phyloP scores from a whole-genome alignment of 2,888 invertebrate species.

The Cosmorhoe ocellata region DNA sequence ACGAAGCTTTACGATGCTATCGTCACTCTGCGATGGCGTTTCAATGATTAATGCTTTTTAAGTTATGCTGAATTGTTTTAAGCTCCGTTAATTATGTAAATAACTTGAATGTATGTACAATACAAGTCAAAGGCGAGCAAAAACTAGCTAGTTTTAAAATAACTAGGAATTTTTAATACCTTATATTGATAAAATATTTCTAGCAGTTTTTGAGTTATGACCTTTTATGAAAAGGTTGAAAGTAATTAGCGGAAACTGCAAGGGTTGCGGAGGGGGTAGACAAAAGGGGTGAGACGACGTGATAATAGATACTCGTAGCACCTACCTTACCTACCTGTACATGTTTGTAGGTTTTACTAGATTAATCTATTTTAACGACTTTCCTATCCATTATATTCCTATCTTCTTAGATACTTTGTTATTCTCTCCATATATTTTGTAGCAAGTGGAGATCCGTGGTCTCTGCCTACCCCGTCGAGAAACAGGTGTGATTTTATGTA shows the following conservation, averaged over 20 bases:
- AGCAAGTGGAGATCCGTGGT: too few relatives aligned
- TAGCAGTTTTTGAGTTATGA: constrained; percentile 37
- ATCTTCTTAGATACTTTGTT: too few relatives aligned
- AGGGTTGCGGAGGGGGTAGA: constrained; percentile 34
- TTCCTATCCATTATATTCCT: too few relatives aligned
- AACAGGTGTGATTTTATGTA: too few relatives aligned
- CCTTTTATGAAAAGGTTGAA: constrained; percentile 31
- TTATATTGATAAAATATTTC: constrained; percentile 5
- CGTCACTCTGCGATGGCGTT: constrained; percentile 26
- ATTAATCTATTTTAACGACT: too few relatives aligned
- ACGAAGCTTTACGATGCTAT: constrained; percentile 34
- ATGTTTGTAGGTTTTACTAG: too few relatives aligned
- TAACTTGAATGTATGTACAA: too few relatives aligned
- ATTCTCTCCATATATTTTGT: too few relatives aligned
- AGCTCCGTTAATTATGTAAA: neutral
- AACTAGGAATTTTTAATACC: too few relatives aligned
- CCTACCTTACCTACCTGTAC: neutral
- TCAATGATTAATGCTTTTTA: constrained; percentile 34
- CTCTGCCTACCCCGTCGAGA: too few relatives aligned
- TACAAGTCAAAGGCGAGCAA: too few relatives aligned
- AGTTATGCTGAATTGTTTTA: constrained; percentile 10
- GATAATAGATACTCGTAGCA: neutral
- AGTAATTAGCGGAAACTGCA: constrained; percentile 69
- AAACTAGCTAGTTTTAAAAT: too few relatives aligned
- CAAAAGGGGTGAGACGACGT: constrained; percentile 54